Conservation (phyloP, 2,888 invertebrate species). For the Conistra vaccinii region DNA sequence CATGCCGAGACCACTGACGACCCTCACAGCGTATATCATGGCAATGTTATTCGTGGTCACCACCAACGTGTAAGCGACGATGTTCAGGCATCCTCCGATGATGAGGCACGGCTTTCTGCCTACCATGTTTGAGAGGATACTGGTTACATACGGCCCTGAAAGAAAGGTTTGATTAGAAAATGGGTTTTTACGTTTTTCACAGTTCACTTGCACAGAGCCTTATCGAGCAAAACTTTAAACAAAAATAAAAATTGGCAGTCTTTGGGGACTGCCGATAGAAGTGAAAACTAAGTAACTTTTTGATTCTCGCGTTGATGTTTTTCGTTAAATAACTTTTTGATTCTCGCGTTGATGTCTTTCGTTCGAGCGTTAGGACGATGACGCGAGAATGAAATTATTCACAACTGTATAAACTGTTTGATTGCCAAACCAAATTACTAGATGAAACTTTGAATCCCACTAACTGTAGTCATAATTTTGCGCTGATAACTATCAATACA, state of each 20-base stretch:
- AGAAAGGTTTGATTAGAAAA: conserved; percentile 37
- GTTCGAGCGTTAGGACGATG: too few relatives aligned
- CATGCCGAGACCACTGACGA: conserved; percentile 64
- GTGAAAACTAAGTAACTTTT: too few relatives aligned
- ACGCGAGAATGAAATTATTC: too few relatives aligned
- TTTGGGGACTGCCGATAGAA: too few relatives aligned
- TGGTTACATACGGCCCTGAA: conserved; percentile 71
- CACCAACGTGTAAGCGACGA: conserved; percentile 67
- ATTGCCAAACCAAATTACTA: background rate
- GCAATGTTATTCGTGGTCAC: conserved; percentile 58
- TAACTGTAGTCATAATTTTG: background rate
- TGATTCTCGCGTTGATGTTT: too few relatives aligned
- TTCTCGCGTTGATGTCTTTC: too few relatives aligned
- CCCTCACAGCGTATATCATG: conserved; percentile 65
- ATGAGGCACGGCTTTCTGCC: conserved; percentile 72
- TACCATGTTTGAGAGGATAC: conserved; percentile 69
- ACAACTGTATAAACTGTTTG: background rate
- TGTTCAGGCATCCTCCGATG: conserved; percentile 67
- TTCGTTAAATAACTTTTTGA: too few relatives aligned
- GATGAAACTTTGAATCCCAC: background rate
- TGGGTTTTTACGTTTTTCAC: too few relatives aligned
- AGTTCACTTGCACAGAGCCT: too few relatives aligned
- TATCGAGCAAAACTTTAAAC: too few relatives aligned
- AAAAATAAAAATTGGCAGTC: too few relatives aligned
- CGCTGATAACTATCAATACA: too few relatives aligned